Conservation (phyloP, 2,797 vertebrate genomes). For the Mus spretus region DNA sequence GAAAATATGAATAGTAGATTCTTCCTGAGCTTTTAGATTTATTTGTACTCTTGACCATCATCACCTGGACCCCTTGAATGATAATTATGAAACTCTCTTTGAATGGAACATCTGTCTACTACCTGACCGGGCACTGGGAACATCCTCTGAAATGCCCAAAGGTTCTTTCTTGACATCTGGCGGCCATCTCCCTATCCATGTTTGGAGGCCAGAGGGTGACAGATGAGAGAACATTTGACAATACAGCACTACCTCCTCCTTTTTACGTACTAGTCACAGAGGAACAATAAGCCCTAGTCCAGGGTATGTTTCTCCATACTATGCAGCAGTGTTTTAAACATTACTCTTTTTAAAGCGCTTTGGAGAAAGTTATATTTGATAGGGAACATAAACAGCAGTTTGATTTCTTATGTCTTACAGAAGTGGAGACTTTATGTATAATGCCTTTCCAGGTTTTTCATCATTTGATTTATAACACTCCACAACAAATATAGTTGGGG, state of each 20-base stretch:
- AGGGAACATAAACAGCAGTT: not conserved
- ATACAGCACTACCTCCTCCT: not conserved
- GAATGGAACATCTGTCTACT: conserved; percentile 63
- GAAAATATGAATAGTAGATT: not conserved
- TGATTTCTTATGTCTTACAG: not conserved
- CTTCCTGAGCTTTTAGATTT: not conserved
- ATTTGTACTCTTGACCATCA: conserved; percentile 19
- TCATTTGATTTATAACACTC: conserved; percentile 1
- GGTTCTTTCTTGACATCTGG: conserved; percentile 72
- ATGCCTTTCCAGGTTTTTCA: not conserved
- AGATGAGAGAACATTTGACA: conserved; percentile 64
- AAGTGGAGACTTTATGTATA: not conserved
- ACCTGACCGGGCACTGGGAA: not conserved
- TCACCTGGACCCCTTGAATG: not conserved
- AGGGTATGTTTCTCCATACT: not conserved
- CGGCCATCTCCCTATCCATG: not conserved
- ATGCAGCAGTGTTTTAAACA: not conserved
- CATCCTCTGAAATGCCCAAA: conserved; percentile 47
- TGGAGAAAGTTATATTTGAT: not conserved
- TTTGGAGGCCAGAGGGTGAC: conserved; percentile 71
- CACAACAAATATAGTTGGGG: not conserved
- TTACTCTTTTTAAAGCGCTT: not conserved
- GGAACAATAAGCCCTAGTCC: not conserved
- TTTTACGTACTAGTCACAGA: not conserved
- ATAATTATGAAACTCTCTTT: conserved; percentile 15